Evolutionary conservation across 2,797 vertebrate species (phyloP).

Genomic region (Carcharodon carcharias): DNA sequence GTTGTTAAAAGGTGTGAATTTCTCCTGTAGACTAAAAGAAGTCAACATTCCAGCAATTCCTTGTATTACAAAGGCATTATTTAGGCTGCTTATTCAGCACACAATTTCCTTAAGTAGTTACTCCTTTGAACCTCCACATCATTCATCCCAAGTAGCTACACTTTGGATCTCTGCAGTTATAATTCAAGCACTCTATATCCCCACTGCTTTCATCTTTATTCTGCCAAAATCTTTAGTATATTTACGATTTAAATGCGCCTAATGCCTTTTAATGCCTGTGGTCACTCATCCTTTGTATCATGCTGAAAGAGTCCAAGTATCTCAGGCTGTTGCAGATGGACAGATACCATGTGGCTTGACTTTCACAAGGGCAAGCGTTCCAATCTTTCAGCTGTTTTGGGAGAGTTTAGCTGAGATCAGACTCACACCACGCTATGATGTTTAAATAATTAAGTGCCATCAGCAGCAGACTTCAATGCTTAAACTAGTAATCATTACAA

Average conservation of each 20-base stretch:
- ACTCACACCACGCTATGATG: not conserved
- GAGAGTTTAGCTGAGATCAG: not conserved
- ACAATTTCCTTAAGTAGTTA: not conserved
- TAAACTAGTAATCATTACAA: not conserved
- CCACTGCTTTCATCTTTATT: conserved; percentile 2
- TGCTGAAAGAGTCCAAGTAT: not conserved
- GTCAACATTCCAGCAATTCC: not conserved
- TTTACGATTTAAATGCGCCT: not conserved
- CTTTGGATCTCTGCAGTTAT: not conserved
- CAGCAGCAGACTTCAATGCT: not conserved
- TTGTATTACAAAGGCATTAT: not conserved
- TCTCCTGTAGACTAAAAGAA: not conserved
- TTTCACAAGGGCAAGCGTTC: not conserved
- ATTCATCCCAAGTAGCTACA: not conserved
- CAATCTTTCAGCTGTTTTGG: not conserved
- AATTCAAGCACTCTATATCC: not conserved
- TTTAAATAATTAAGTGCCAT: not conserved
- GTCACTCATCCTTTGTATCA: not conserved
- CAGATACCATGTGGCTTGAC: not conserved
- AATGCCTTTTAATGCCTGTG: not conserved
- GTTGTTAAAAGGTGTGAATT: not conserved
- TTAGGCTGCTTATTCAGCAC: not conserved
- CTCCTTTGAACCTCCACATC: not conserved
- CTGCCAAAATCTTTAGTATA: not conserved
- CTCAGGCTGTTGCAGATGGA: not conserved